phyloP scores from a whole-genome alignment of 2,888 invertebrate species.

The Achlya flavicornis region DNA sequence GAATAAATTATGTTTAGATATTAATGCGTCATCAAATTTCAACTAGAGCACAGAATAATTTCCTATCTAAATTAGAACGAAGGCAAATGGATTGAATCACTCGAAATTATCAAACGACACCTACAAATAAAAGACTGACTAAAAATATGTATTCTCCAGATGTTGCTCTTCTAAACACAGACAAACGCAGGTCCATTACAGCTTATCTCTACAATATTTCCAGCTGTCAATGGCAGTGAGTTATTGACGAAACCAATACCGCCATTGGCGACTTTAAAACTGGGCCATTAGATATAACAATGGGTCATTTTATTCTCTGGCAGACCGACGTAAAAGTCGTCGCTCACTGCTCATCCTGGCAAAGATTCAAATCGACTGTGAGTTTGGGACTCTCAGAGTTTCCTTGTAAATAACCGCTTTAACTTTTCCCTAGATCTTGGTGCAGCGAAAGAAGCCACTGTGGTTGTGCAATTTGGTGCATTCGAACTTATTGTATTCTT shows the following conservation, averaged over 20 bases:
- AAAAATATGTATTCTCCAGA: neutral
- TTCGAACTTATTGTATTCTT: slow-evolving; percentile 26
- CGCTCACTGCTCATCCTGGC: slow-evolving; percentile 48
- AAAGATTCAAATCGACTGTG: slow-evolving; percentile 55
- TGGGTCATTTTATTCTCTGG: slow-evolving; percentile 41
- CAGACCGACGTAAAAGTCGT: slow-evolving; percentile 30
- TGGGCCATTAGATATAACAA: slow-evolving; percentile 29
- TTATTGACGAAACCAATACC: slow-evolving; percentile 39
- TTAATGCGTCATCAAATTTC: neutral
- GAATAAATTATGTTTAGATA: neutral
- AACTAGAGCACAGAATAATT: neutral
- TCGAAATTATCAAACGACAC: neutral
- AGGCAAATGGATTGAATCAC: neutral
- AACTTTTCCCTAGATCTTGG: slow-evolving; percentile 22
- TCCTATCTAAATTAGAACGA: too few species aligned
- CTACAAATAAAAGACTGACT: neutral
- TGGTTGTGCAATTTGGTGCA: slow-evolving; percentile 49
- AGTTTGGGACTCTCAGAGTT: slow-evolving; percentile 21
- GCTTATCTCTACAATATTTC: slow-evolving; percentile 17
- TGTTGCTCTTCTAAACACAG: neutral
- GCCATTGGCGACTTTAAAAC: slow-evolving; percentile 30
- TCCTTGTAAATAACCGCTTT: slow-evolving; percentile 52
- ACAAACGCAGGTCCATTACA: slow-evolving; percentile 16
- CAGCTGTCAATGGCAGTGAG: slow-evolving; percentile 29
- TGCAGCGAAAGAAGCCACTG: slow-evolving; percentile 39